Conservation (phyloP, 35 echinoderm and acorn worm genomes). For the Stichopus chloronotus region DNA sequence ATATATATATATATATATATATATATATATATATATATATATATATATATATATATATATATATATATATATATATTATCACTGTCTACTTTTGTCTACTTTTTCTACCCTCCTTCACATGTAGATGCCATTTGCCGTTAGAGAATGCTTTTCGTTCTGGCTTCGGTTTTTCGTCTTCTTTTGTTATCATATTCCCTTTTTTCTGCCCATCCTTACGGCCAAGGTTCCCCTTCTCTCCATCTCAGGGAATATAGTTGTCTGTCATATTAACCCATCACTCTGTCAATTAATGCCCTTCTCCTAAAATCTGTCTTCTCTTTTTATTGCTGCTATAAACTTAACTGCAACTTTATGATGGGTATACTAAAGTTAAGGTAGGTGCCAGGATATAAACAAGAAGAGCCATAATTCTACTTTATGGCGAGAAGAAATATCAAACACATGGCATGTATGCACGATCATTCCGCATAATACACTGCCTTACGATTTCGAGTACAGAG, state of each 20-base stretch:
- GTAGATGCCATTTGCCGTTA: not conserved
- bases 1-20: not conserved
- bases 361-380: constrained; percentile 41
- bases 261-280: constrained; percentile 48
- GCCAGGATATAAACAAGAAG: constrained; percentile 32
- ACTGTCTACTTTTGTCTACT: not conserved
- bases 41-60: too few species aligned
- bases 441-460: not conserved
- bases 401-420: constrained; percentile 40
- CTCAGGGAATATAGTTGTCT: constrained; percentile 15
- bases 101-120: not conserved
- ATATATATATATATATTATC: not conserved
- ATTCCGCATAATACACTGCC: not conserved
- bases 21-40: too few species aligned
- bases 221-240: not conserved
- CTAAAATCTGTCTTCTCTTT: not conserved
- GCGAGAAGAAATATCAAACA: constrained; percentile 36
- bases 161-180: not conserved
- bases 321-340: constrained; percentile 33
- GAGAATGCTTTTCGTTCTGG: not conserved
- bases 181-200: not conserved
- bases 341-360: constrained; percentile 45
- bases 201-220: not conserved
- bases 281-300: constrained; percentile 35
- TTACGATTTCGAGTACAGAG: too few species aligned